Conservation (phyloP, 2,888 invertebrate species). For the Apantesis nais region DNA sequence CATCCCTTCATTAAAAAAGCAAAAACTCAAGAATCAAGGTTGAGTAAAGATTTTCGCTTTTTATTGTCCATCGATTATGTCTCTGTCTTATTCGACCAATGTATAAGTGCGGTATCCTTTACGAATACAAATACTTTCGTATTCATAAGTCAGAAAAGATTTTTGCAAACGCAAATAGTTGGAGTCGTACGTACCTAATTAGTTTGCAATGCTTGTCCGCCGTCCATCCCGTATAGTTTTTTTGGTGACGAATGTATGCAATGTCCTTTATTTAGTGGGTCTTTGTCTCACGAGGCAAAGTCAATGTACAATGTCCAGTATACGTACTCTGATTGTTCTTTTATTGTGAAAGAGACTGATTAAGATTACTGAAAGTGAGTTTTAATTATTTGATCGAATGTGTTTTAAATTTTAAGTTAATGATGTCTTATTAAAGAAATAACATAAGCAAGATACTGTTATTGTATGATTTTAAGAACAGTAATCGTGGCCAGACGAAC, state of each 20-base stretch:
- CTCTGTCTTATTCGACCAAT: slow-evolving; percentile 24
- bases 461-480: background rate
- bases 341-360: background rate
- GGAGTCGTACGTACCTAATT: slow-evolving; percentile 22
- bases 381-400: background rate
- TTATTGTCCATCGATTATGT: slow-evolving; percentile 19
- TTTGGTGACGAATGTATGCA: slow-evolving; percentile 7
- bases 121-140: slow-evolving; percentile 44
- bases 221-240: slow-evolving; percentile 13
- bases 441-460: background rate
- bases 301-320: slow-evolving; percentile 3
- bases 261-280: slow-evolving; percentile 10
- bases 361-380: background rate
- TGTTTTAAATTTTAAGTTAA: background rate
- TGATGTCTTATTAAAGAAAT: background rate
- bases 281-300: slow-evolving; percentile 13
- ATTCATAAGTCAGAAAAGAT: slow-evolving; percentile 37
- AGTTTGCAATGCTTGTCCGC: slow-evolving; percentile 22
- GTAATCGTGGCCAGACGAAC: background rate
- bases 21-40: background rate
- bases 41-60: slow-evolving; percentile 7
- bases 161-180: slow-evolving; percentile 39
- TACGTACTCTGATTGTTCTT: background rate
- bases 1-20: background rate
- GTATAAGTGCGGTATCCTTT: slow-evolving; percentile 28